Base-by-base conservation (phyloP, 1,140 invertebrate genomes). In the Heliothis subflexa region DNA sequence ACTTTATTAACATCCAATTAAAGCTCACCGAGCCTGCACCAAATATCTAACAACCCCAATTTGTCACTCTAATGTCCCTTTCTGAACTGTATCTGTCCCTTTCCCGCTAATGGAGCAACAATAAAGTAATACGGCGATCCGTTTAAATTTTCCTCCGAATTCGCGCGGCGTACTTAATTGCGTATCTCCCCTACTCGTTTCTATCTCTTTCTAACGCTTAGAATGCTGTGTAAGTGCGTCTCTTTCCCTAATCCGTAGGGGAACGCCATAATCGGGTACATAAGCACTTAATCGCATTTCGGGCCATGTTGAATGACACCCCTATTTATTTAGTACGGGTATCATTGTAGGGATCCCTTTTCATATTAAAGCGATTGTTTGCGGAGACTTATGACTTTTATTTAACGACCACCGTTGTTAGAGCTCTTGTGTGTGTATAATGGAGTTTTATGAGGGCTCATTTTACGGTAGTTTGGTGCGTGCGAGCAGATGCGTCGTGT, bases 81-180 rank as follows among this genome's bases (percentile, higher is more conserved):
- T 90, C 88, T 62, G 77, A 64, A 87, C 54, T 77, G 75, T 88
- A 73, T 25, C 85, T 78, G 54, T 91, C 90, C 76, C 86, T 78
- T 73, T 91, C 84, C 75, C 89, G 72, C 81, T 93, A 94, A 94
- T 94, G 89, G 92, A 86, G 89, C 90, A 80, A 89, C 91, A 91
- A 94, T 94, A 94, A 94, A 94, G 91, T 94, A 94, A 94, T 94
- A 91, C 87, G 90, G 86, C 85, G 90, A 93, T 93, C 89, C 91
- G 89, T 88, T 93, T 93, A 93, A 94, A 94, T 91, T 94, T 92
- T 89, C 89, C 85, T 88, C 90, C 90, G 90, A 76, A 90, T 93
- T 92, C 89, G 87, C 87, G 85, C 87, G 82, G 84, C 85, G 86
- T 89, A 89, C 88, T 84, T 94, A 93, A 93, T 93, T 91, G 90